Percentiles rank a stretch among this genome's conserved stretches.
phyloP scores from a whole-genome alignment of 2,113 vertebrate genomes.

The Clarias macrocephalus region DNA sequence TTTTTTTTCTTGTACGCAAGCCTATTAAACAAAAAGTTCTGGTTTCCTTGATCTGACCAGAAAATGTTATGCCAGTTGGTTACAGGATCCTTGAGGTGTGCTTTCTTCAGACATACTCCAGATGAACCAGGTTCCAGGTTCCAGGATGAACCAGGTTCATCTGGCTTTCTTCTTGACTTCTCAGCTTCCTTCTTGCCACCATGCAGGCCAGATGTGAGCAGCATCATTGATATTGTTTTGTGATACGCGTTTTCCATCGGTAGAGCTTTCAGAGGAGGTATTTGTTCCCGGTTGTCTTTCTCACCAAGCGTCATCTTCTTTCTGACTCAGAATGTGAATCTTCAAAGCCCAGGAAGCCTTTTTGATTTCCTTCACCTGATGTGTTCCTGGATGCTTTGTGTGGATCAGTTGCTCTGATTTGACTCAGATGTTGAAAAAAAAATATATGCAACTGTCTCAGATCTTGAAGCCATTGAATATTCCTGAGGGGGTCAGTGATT shows the following conservation, averaged over 20 bases:
- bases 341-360: neutral
- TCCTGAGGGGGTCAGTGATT: neutral
- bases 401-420: neutral
- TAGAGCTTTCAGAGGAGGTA: neutral
- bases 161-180: neutral
- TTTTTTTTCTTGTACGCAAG: neutral
- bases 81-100: neutral
- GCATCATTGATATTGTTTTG: neutral
- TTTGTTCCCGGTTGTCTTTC: neutral
- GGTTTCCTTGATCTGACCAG: neutral
- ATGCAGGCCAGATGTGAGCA: neutral
- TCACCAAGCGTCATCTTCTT: neutral
- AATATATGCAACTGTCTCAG: neutral
- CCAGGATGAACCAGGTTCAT: neutral
- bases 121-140: neutral
- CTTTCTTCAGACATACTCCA: neutral
- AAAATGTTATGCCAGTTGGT: neutral
- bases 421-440: neutral
- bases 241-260: neutral
- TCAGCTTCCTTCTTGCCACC: neutral
- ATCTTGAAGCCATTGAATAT: neutral
- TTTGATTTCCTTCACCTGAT: neutral
- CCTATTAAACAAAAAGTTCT: neutral
- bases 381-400: neutral
- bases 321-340: neutral